Base-by-base conservation (phyloP, 2,797 vertebrate species). In the Pseudochaenichthys georgianus region DNA sequence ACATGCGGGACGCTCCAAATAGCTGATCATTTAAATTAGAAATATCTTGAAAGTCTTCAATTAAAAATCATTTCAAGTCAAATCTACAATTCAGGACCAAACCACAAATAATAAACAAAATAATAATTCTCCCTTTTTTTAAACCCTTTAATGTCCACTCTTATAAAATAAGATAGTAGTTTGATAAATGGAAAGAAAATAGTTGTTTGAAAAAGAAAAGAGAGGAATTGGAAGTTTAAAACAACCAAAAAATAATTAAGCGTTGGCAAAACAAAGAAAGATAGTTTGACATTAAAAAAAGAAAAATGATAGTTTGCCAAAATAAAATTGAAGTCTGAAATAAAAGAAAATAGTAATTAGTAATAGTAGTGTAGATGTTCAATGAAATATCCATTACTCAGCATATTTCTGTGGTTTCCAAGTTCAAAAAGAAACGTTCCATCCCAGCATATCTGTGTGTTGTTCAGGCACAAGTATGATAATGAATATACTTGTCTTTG, bases 41-140 rank as follows among this genome's bases (percentile, higher is more conserved):
- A 78, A 34, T 38, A 23, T 59, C 3, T 47, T 53, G 0, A 52
- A 52, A 43, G 12, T 38, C 13, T n/a, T 46, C 5, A 51, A 45
- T 16, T 19, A 11, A 64, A 38, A 50, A 34, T 50, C 21, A 65
- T 70, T 48, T 65, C 17, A 31, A 70, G 19, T 41, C 34, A 58
- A 46, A 64, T 67, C 34, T 21, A 42, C 21, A 82, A 64, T 13
- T 47, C 74, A 84, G 61, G 75, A 84, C 68, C 78, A 87, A 81
- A 87, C 78, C 81, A 88, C 80, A 75, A 71, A 78, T 34, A n/a
- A 19, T 21, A 23, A 3, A 16, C 17, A 5, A 46, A 73, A 13
- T 13, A 62, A 31, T 15, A 43, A 23, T 8, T 13, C 16, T 16
- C 4, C 31, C 13, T 5, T 17, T 1, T 46, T 46, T 23, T 21